Base-by-base conservation (phyloP, 1,140 invertebrate genomes). In the Drosophila yakuba region DNA sequence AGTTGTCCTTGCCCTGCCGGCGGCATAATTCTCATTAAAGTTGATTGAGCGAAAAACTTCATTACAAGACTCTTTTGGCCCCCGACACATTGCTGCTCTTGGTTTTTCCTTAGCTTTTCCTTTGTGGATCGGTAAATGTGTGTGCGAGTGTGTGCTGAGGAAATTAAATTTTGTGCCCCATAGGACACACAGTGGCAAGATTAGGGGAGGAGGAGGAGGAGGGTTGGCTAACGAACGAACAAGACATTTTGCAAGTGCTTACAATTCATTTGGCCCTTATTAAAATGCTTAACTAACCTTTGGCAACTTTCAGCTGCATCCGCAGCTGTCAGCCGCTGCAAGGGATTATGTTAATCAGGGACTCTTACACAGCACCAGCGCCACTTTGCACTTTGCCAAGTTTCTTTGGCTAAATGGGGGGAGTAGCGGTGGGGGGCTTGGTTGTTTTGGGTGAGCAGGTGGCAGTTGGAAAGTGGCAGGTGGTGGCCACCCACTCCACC, bases 21-120 rank as follows among this genome's bases (percentile, higher is more conserved):
- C 48, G 66, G 84, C 84, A 78, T 71, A 74, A 89, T 84, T 80
- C 73, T 78, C 79, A 89, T 89, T 84, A 89, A 89, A 89, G 77
- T 89, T 90, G 84, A 89, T 89, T 89, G 84, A 90, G 85, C 84
- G 84, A 74, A 80, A 88, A 88, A 88, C 83, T 88, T 88, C 83
- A 88, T 88, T 88, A 75, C 83, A 78, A 55, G 47, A 48, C 51
- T 41, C 58, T 47, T 38, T n/a, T 43, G n/a, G 7, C 2, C 10
- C 17, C 6, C 47, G 2, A 8, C 38, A 39, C 38, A 4, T 14
- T 39, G 32, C 32, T 48, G 3, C 47, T 6, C 28, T 4, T 11
- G 14, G 32, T 3, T 52, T 62, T 63, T 45, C 45, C 28, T 51
- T 43, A 12, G 25, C 45, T 38, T 64, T 51, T 35, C 23, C 15